Conservation (phyloP, 2,888 invertebrate species). For the Hetaerina titia region DNA sequence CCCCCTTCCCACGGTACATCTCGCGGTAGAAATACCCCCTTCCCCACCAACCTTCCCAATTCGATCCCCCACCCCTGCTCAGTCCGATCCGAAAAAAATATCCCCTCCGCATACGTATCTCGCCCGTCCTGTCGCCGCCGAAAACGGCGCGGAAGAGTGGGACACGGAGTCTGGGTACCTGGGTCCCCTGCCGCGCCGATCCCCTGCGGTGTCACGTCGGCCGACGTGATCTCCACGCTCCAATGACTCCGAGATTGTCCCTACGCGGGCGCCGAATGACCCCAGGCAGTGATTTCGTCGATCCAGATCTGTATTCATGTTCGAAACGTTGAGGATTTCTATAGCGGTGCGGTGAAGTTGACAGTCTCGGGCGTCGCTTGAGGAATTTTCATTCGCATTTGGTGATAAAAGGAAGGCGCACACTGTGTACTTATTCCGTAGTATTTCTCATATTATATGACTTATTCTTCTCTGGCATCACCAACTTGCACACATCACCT, state of each 20-base stretch:
- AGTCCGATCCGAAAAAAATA: no score
- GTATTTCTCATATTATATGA: no score
- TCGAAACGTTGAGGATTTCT: no score
- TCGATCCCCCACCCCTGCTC: background rate
- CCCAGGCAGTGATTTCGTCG: background rate
- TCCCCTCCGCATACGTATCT: no score
- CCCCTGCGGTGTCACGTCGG: background rate
- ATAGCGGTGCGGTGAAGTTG: no score
- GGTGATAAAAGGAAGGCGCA: no score
- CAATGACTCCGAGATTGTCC: background rate
- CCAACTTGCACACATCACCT: no score
- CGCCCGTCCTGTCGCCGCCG: background rate
- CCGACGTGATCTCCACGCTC: background rate
- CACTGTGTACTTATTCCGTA: no score
- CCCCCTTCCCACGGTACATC: background rate
- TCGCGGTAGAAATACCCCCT: background rate
- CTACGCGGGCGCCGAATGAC: background rate
- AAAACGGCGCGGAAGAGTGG: background rate
- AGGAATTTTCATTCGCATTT: no score
- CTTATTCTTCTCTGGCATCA: no score
- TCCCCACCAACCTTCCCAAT: background rate
- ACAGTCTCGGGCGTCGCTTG: no score
- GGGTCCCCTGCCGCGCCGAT: background rate
- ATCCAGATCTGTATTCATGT: no score
- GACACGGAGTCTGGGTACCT: background rate